Evolutionary conservation across 2,888 invertebrate species (phyloP).

Genomic region (Gari tellinella): DNA sequence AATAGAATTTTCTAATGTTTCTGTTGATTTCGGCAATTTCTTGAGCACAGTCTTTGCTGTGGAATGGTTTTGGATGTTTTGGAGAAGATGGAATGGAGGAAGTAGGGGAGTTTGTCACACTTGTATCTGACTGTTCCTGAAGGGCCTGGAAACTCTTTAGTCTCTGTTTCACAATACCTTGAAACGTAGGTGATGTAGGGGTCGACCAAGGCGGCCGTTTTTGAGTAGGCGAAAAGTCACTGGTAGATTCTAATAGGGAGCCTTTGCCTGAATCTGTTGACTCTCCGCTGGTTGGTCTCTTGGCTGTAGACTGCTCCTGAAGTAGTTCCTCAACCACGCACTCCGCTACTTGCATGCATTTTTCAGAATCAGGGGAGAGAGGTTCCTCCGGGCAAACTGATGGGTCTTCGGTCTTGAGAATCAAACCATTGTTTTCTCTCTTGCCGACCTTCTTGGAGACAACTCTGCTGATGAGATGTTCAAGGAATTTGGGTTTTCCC

Average conservation of each 20-base stretch:
- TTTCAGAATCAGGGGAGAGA: slow-evolving; percentile 52
- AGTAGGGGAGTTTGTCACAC: slow-evolving; percentile 27
- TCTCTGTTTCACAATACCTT: slow-evolving; percentile 72
- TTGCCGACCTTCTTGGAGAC: slow-evolving; percentile 57
- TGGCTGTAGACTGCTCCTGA: slow-evolving; percentile 22
- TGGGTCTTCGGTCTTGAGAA: slow-evolving; percentile 17
- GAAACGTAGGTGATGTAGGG: slow-evolving; percentile 69
- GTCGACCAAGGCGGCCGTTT: slow-evolving; percentile 64
- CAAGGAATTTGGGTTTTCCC: slow-evolving; percentile 77
- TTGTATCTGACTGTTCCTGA: slow-evolving; percentile 46
- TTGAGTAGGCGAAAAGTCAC: slow-evolving; percentile 58
- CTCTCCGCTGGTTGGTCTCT: slow-evolving; percentile 55
- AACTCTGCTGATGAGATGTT: slow-evolving; percentile 72
- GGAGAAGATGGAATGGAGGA: slow-evolving; percentile 15
- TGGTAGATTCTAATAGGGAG: slow-evolving; percentile 57
- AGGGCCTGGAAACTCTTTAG: slow-evolving; percentile 67
- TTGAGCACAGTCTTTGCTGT: slow-evolving; percentile 26
- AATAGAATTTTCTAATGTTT: slow-evolving; percentile 50
- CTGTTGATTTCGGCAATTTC: slow-evolving; percentile 40
- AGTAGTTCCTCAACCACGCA: slow-evolving; percentile 44
- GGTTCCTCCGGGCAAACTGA: slow-evolving; percentile 51
- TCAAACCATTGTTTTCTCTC: slow-evolving; percentile 38
- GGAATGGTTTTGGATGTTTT: slow-evolving; percentile 30
- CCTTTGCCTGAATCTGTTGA: slow-evolving; percentile 61
- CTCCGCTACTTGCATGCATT: slow-evolving; percentile 49